Percentiles rank a stretch among this genome's conserved stretches.
Evolutionary conservation across 53 echinoderm and acorn worm genomes (phyloP).

Genomic region (Holothuria leucospilota): DNA sequence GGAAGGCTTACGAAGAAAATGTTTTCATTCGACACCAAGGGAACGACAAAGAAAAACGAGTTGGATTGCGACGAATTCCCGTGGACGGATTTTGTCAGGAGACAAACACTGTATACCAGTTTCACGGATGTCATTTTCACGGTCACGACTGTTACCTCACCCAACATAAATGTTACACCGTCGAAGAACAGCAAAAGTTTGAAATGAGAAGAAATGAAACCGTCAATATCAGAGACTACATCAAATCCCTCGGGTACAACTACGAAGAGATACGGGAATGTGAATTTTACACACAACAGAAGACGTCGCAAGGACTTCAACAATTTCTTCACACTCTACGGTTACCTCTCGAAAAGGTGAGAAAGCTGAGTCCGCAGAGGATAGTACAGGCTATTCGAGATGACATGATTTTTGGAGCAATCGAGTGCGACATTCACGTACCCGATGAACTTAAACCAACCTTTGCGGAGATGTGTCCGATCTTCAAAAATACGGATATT

Average conservation of each 20-base stretch:
- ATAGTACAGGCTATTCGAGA: constrained; percentile 31
- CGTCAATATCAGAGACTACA: constrained; percentile 35
- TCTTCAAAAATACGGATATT: no score
- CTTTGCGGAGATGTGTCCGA: no score
- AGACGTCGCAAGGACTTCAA: background rate
- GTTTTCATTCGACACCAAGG: no score
- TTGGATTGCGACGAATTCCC: no score
- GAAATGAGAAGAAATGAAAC: constrained; percentile 1
- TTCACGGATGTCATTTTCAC: constrained; percentile 64
- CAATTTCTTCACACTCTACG: no score
- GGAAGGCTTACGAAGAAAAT: background rate
- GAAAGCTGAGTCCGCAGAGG: background rate
- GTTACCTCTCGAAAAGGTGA: background rate
- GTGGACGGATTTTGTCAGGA: no score
- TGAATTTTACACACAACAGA: no score
- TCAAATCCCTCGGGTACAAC: background rate
- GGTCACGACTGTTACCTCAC: constrained; percentile 51
- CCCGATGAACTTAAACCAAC: no score
- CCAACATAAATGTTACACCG: background rate
- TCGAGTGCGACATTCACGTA: no score
- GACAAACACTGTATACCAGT: constrained; percentile 68
- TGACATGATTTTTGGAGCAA: constrained; percentile 21
- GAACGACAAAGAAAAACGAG: no score
- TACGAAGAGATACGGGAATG: constrained; percentile 44
- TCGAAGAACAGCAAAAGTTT: background rate